A percentile compares a stretch with the other conserved stretches of the same genome.
These are phyloP conservation scores for Oscheius sp. DNA, from an alignment of 2,888 invertebrate species.

Conservation along the genomic window DNA sequence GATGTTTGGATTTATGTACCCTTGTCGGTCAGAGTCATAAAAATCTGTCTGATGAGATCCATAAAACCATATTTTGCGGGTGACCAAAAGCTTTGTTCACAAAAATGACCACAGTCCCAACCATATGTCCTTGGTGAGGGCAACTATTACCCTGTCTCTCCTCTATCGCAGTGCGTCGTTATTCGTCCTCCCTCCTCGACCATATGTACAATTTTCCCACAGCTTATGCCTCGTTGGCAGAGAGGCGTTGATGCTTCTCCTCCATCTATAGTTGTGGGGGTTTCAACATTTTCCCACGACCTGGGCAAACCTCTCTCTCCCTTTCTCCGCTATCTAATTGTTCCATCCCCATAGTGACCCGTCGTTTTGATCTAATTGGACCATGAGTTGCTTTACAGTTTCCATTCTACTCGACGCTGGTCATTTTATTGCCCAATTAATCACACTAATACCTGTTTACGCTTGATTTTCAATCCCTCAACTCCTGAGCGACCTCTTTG, in stretches of 20 bases:
- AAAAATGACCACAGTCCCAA: background rate
- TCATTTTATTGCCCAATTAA: constrained; percentile 6
- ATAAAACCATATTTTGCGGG: no score
- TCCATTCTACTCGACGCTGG: background rate
- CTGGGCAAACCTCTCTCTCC: background rate
- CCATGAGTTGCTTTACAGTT: constrained; percentile 14
- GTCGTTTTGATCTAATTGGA: background rate
- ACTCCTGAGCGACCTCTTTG: no score
- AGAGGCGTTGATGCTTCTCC: background rate
- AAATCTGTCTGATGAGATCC: no score
- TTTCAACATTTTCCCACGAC: no score
- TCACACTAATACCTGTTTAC: background rate
- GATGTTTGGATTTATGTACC: no score
- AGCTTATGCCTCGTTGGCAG: constrained; percentile 14
- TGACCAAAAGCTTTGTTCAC: no score
- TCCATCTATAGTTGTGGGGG: background rate
- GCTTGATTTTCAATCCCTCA: background rate
- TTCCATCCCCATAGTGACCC: background rate
- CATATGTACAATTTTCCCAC: constrained; percentile 21
- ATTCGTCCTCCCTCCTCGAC: no score
- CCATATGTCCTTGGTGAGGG: background rate
- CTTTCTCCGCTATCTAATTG: background rate
- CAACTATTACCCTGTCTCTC: constrained; percentile 8
- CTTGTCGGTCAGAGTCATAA: no score
- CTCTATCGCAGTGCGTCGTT: background rate